phyloP scores from a whole-genome alignment of 2,888 invertebrate genomes.

The Melinaea menophilus region DNA sequence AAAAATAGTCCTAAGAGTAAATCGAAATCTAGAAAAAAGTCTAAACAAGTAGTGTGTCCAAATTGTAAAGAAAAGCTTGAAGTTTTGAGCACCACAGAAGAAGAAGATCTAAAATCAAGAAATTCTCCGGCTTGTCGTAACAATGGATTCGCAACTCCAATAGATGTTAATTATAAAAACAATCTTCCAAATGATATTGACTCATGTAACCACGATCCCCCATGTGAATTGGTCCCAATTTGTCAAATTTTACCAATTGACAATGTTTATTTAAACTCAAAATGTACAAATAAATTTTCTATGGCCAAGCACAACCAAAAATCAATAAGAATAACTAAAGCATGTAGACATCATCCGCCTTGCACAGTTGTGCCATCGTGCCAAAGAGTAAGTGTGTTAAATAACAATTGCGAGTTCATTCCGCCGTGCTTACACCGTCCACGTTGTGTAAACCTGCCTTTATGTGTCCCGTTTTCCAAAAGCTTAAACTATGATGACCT shows the following conservation, averaged over 20 bases:
- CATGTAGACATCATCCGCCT: constrained; percentile 67
- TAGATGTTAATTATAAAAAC: constrained; percentile 32
- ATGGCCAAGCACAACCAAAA: constrained; percentile 43
- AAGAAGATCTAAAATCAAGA: constrained; percentile 45
- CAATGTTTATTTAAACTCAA: constrained; percentile 38
- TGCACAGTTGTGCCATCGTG: constrained; percentile 69
- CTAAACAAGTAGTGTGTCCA: constrained; percentile 52
- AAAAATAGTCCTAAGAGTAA: constrained; percentile 23
- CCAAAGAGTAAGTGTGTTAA: constrained; percentile 58
- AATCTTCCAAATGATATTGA: constrained; percentile 37
- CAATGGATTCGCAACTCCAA: constrained; percentile 34
- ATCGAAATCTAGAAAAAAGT: constrained; percentile 39
- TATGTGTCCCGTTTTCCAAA: constrained; percentile 61
- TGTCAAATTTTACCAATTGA: constrained; percentile 58
- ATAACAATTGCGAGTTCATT: constrained; percentile 62
- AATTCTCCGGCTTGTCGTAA: constrained; percentile 37
- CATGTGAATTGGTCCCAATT: constrained; percentile 58
- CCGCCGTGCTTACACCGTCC: constrained; percentile 65
- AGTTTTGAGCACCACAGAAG: constrained; percentile 49
- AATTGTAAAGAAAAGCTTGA: constrained; percentile 60
- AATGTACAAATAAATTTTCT: constrained; percentile 39
- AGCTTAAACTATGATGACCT: constrained; percentile 50
- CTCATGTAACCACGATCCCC: constrained; percentile 53
- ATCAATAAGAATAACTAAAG: constrained; percentile 62
- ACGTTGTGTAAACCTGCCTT: constrained; percentile 64